These are phyloP conservation scores for Phoenicopterus ruber DNA, from an alignment of 2,113 vertebrate species.

Conservation along the genomic window DNA sequence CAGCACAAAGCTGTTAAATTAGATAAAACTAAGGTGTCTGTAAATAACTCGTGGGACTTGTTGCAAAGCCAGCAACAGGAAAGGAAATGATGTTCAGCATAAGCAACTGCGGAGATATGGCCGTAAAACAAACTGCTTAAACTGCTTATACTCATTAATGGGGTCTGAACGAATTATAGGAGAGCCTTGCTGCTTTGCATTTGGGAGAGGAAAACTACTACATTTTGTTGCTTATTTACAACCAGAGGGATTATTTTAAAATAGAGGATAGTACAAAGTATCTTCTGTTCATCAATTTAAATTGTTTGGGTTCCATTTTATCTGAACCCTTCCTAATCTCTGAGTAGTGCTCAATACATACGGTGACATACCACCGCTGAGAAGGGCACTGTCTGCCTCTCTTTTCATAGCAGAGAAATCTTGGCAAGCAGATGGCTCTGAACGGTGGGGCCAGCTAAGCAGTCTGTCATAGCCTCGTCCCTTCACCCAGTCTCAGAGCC, in stretches of 20 bases:
- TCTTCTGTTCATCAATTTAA: neutral
- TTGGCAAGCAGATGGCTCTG: slow-evolving; percentile 53
- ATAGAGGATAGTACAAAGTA: neutral
- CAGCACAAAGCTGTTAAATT: slow-evolving; percentile 52
- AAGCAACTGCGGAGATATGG: neutral
- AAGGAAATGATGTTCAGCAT: slow-evolving; percentile 30
- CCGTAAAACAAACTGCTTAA: slow-evolving; percentile 34
- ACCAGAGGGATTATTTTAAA: neutral
- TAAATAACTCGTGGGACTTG: slow-evolving; percentile 46
- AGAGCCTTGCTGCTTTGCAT: neutral
- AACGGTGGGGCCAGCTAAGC: neutral
- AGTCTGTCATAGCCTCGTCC: slow-evolving; percentile 32
- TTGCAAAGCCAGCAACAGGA: slow-evolving; percentile 40
- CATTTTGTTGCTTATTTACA: neutral
- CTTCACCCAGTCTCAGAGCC: slow-evolving; percentile 20
- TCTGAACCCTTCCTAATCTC: neutral
- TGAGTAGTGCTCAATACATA: neutral
- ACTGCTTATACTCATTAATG: slow-evolving; percentile 5
- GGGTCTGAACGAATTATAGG: neutral
- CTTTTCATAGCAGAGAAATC: neutral
- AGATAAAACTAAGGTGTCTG: slow-evolving; percentile 43
- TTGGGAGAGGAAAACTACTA: neutral
- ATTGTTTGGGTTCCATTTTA: neutral
- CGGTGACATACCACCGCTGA: neutral
- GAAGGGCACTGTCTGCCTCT: slow-evolving; percentile 3